Conservation (phyloP, 2,797 vertebrate genomes). For the Catharus ustulatus region DNA sequence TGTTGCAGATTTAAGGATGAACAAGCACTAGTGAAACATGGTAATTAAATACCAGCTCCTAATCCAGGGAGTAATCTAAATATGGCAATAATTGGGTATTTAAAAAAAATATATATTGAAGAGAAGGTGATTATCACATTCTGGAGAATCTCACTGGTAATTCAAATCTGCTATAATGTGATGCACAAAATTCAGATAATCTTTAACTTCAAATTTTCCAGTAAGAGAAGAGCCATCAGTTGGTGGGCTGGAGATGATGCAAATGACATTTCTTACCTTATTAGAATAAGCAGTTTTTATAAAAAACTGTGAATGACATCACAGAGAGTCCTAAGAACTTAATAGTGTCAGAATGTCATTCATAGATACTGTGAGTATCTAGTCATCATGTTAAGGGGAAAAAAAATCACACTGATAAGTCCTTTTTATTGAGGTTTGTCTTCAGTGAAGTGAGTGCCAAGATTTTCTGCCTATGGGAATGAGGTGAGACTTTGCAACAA, state of each 20-base stretch:
- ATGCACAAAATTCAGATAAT: background rate
- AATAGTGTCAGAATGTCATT: background rate
- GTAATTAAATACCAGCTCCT: conserved; percentile 15
- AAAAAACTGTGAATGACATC: background rate
- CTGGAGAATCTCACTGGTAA: conserved; percentile 12
- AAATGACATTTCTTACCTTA: conserved; percentile 3
- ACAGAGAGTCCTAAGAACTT: background rate
- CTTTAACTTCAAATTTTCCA: background rate
- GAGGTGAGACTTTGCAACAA: background rate
- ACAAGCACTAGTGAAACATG: background rate
- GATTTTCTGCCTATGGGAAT: background rate
- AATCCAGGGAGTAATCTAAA: conserved; percentile 7
- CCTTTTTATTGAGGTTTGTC: background rate
- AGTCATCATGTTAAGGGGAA: background rate
- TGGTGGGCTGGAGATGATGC: background rate
- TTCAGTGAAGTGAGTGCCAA: background rate
- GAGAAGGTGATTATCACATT: conserved; percentile 23
- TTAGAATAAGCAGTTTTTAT: background rate
- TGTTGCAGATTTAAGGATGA: background rate
- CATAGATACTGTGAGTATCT: background rate
- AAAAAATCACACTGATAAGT: background rate
- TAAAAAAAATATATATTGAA: background rate
- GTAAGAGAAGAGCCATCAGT: background rate
- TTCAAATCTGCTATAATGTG: conserved; percentile 28
- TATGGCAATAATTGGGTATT: background rate